Evolutionary conservation across 1,140 invertebrate species (phyloP).

Genomic region (Orussus abietinus): DNA sequence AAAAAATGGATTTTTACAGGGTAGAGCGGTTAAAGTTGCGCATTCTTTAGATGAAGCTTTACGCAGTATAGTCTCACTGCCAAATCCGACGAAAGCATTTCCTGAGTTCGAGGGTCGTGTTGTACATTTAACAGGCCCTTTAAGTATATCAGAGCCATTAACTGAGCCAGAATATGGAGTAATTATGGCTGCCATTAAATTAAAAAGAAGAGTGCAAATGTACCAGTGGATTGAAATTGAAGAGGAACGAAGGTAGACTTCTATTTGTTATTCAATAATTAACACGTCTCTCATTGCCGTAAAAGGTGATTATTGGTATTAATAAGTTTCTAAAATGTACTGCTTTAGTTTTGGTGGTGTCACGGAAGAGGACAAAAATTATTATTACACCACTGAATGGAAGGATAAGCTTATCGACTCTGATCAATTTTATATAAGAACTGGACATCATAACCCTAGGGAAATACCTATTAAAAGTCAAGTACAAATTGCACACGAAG

Average conservation of each 20-base stretch:
- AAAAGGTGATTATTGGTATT: conserved; percentile 40
- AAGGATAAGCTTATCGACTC: conserved; percentile 77
- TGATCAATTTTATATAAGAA: conserved; percentile 66
- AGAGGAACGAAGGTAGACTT: conserved; percentile 59
- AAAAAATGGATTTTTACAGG: conserved; percentile 46
- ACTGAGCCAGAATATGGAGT: conserved; percentile 78
- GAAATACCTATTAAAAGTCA: conserved; percentile 63
- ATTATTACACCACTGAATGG: conserved; percentile 79
- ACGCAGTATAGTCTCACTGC: conserved; percentile 56
- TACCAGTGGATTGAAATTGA: conserved; percentile 84
- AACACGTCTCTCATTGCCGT: conserved; percentile 9
- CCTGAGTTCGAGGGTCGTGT: conserved; percentile 69
- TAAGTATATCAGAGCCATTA: conserved; percentile 73
- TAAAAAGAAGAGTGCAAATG: conserved; percentile 80
- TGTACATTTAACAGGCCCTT: conserved; percentile 69
- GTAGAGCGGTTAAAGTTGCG: conserved; percentile 66
- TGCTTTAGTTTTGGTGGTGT: conserved; percentile 26
- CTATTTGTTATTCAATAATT: conserved; percentile 5
- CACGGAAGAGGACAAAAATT: conserved; percentile 51
- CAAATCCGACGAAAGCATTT: conserved; percentile 53
- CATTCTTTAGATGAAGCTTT: conserved; percentile 69
- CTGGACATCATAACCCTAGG: conserved; percentile 75
- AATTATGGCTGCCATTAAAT: conserved; percentile 68
- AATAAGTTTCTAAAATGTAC: conserved; percentile 24
- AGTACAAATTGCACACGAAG: conserved; percentile 56